These are phyloP conservation scores for Pseudomugil tenellus DNA, from an alignment of 2,797 vertebrate species.

Conservation along the genomic window DNA sequence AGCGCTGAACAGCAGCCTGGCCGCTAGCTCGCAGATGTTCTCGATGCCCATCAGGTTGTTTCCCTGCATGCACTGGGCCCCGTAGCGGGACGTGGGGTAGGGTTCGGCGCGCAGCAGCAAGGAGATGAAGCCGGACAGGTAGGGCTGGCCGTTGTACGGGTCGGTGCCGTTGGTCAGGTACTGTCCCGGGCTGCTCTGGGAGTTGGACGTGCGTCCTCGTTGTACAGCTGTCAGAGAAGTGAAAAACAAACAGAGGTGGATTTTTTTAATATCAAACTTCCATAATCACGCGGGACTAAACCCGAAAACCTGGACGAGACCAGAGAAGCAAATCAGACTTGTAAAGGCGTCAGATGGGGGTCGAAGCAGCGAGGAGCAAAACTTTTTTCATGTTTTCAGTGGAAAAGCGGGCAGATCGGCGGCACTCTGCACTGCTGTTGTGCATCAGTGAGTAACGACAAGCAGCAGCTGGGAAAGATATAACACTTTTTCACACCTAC, in stretches of 20 bases:
- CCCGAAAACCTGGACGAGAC: no score
- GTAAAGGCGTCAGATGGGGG: constrained; percentile 10
- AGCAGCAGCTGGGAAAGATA: constrained; percentile 74
- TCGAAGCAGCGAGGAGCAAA: constrained; percentile 19
- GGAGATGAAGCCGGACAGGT: constrained; percentile 89
- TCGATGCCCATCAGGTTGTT: constrained; percentile 91
- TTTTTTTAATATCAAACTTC: constrained; percentile 4
- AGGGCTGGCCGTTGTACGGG: constrained; percentile 86
- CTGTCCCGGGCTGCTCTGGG: constrained; percentile 87
- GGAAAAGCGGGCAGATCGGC: constrained; percentile 47
- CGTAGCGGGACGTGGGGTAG: constrained; percentile 88
- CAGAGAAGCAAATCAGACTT: constrained; percentile 43
- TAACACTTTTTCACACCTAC: constrained; percentile 77
- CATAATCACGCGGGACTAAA: constrained; percentile 2
- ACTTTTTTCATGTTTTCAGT: constrained; percentile 26
- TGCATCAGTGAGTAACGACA: constrained; percentile 76
- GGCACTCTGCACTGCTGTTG: constrained; percentile 39
- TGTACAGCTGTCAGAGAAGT: constrained; percentile 83
- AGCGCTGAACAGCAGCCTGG: constrained; percentile 88
- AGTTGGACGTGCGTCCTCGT: constrained; percentile 86
- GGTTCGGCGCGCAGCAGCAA: constrained; percentile 88
- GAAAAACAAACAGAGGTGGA: no score
- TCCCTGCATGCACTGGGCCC: constrained; percentile 89
- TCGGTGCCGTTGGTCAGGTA: constrained; percentile 85
- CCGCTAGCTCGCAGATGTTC: constrained; percentile 91